Percentiles rank a stretch among this genome's conserved stretches.
phyloP scores from a whole-genome alignment of 1,140 invertebrate species.

The Hypsibius dujardini region DNA sequence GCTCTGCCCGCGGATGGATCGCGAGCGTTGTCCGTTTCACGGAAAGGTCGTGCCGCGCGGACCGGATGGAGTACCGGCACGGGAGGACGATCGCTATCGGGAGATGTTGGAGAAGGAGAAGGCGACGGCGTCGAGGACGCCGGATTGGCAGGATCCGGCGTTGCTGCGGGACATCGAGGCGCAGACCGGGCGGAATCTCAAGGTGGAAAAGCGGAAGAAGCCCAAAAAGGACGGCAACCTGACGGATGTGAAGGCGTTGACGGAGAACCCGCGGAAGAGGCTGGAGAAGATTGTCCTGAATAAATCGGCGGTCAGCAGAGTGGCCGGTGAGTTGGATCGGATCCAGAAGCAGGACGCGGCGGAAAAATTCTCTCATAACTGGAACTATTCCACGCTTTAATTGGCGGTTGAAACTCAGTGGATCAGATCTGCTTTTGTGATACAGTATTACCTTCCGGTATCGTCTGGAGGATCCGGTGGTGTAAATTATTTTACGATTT shows the following conservation, averaged over 20 bases:
- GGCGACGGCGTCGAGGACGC: slow-evolving; percentile 21
- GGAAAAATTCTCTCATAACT: slow-evolving; percentile 43
- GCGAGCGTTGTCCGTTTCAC: slow-evolving; percentile 48
- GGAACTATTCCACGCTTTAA: slow-evolving; percentile 38
- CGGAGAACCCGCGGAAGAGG: slow-evolving; percentile 30
- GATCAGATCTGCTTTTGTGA: too few relatives aligned
- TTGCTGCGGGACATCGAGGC: slow-evolving; percentile 38
- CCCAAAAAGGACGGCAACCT: slow-evolving; percentile 24
- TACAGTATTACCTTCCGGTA: background rate
- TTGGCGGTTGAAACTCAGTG: too few relatives aligned
- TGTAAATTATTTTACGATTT: too few relatives aligned
- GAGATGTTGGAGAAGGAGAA: slow-evolving; percentile 20
- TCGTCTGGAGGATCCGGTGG: too few relatives aligned
- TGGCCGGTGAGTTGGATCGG: slow-evolving; percentile 33
- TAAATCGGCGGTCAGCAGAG: slow-evolving; percentile 32
- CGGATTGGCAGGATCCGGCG: slow-evolving; percentile 44
- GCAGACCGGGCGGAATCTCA: slow-evolving; percentile 32
- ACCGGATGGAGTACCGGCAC: slow-evolving; percentile 26
- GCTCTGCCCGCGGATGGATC: slow-evolving; percentile 44
- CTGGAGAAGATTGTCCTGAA: slow-evolving; percentile 27
- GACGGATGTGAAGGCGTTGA: slow-evolving; percentile 30
- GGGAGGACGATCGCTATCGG: slow-evolving; percentile 29
- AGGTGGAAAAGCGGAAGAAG: slow-evolving; percentile 21
- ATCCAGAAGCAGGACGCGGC: slow-evolving; percentile 34
- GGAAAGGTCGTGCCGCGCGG: slow-evolving; percentile 43